These are phyloP conservation scores for Anguilla marmorata DNA, from an alignment of 2,797 vertebrate species.

Conservation along the genomic window DNA sequence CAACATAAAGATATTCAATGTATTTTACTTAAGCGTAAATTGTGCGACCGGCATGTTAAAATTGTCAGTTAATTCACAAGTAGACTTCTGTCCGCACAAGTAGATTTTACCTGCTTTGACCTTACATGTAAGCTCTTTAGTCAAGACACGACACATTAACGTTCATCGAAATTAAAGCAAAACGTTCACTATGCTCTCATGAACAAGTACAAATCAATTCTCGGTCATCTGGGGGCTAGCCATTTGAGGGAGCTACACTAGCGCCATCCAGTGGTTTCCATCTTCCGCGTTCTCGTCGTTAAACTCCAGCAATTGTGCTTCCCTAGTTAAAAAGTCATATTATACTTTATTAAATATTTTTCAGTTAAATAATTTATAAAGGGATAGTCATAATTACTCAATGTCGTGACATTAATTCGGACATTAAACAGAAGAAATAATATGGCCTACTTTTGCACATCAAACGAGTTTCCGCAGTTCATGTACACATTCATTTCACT, in stretches of 20 bases:
- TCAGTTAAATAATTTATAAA: not conserved
- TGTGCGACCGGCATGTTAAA: not conserved
- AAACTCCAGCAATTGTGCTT: not conserved
- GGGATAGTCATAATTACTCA: not conserved
- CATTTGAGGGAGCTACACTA: slow-evolving; percentile 25
- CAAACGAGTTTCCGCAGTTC: not conserved
- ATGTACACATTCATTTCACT: not conserved
- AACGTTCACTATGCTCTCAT: not conserved
- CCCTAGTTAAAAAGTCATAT: not conserved
- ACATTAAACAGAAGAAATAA: not conserved
- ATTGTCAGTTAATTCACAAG: not conserved
- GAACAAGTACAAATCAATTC: slow-evolving; percentile 1
- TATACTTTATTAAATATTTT: not conserved
- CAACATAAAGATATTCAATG: not conserved
- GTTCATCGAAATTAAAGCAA: not conserved
- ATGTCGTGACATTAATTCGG: not conserved
- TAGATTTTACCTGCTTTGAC: not conserved
- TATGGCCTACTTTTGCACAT: not conserved
- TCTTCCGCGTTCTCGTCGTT: not conserved
- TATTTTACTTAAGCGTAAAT: not conserved
- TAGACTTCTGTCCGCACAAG: not conserved
- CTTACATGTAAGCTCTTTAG: not conserved
- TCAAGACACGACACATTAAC: not conserved
- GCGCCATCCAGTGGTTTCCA: slow-evolving; percentile 34
- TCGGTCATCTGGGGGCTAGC: not conserved